Base-by-base conservation (phyloP, 1,140 invertebrate species). In the Planococcus citri region DNA sequence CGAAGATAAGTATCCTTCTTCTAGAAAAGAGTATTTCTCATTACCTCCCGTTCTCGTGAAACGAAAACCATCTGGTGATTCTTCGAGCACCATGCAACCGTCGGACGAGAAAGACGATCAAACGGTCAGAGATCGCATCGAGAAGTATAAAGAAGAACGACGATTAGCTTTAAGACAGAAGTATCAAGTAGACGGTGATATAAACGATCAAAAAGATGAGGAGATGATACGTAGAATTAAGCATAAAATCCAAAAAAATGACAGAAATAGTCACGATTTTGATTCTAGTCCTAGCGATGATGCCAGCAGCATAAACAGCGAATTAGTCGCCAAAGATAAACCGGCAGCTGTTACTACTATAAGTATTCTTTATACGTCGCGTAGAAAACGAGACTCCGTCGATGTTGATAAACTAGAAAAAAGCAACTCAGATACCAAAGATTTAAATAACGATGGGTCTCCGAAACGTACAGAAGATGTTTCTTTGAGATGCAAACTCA, bases 131-230 rank as follows among this genome's bases (percentile, higher is more conserved):
- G 77, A 76, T 71, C 58, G 74, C 17, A 76, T 76, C 69, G 73
- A 75, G 69, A 73, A 89, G 75, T 94, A 94, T 76, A 95, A 95
- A 80, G 91, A 94, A 76, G 92, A 94, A 76, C 80, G 92, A n/a
- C 81, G 92, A 69, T 87, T 86, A 69, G 90, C 91, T 75, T 77
- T 95, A 22, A 83, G 91, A 27, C 90, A 94, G 75, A 94, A 93
- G 77, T 91, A 91, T 75, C 86, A 88, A 70, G 88, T 88, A 0
- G 91, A 94, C 17, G 60, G 25, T 74, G 89, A 88, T 22, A 90
- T 94, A 71, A 83, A 87, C 51, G 82, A 84, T 71, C 79, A 82
- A 64, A 83, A 84, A 33, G 75, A 76, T 57, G 69, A 68, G 17
- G 57, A 29, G 27, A 69, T 68, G 17, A 61, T 69, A 10, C 33